Evolutionary conservation across 2,113 vertebrate genomes (phyloP), one percentile per base, ranked within the genome.

Genomic region (Antennarius striatus): DNA sequence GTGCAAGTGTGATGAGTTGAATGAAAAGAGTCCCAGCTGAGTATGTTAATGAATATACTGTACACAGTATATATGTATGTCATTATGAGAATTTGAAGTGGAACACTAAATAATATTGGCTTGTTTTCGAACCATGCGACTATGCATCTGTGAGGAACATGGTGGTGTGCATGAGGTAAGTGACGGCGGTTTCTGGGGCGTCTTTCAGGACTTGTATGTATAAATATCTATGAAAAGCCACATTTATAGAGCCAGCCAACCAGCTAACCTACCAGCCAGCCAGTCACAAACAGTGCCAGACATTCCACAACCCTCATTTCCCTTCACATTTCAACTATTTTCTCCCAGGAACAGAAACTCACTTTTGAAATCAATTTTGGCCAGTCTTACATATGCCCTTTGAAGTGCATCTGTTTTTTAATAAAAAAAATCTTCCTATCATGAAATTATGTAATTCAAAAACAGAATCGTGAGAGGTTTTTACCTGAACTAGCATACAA

Each of bases 171-270:
- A 53, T 12, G 4, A 52, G 54, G 28, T 28, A 67, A 68, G 48
- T 43, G 51, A 68, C 10, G 4, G 65, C 10, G 52, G 72, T 28
- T 81, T 68, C 50, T 59, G 52, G 56, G 68, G 48, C 17, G 56
- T 77, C 16, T 70, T 83, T 64, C 43, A 49, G 54, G 36, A 61
- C 64, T 72, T 60, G 56, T 45, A 69, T 68, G 42, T 80, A 70
- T 78, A 69, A 83, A 82, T 83, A 85, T 84, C 73, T 51, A 68
- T 67, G 48, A 79, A 79, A 81, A 75, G 54, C 58, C 63, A 59
- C 77, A 71, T 75, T 74, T 77, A 63, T 29, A 53, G 63, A 77
- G 53, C 40, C 63, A 83, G 65, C 51, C 54, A 53, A 80, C 57
- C 73, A 80, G 64, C 49, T 64, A 74, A 73, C 63, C 62, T 65